These are phyloP conservation scores for Trialeurodes vaporariorum DNA, from an alignment of 1,140 invertebrate genomes.

Conservation along the genomic window DNA sequence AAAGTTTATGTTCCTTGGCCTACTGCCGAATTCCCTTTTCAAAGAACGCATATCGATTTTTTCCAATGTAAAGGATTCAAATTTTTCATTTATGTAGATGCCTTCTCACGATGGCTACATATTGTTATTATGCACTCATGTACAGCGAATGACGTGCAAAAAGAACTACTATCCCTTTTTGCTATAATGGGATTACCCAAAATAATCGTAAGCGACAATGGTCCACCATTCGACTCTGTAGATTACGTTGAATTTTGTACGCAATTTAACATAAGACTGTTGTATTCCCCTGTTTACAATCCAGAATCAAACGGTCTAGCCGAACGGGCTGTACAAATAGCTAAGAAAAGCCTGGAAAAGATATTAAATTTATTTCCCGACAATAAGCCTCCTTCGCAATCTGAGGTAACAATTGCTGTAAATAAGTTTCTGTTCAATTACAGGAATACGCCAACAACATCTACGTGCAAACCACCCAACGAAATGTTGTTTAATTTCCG, in stretches of 20 bases:
- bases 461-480: not conserved
- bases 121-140: constrained; percentile 1
- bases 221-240: not conserved
- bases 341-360: constrained; percentile 27
- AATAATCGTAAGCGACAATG: constrained; percentile 1
- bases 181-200: constrained; percentile 5
- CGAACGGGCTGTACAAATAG: constrained; percentile 30
- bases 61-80: constrained; percentile 20
- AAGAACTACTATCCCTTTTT: not conserved
- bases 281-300: constrained; percentile 5
- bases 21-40: not conserved
- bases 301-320: constrained; percentile 27
- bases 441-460: not conserved
- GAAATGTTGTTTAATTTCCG: not conserved
- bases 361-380: not conserved
- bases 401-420: not conserved
- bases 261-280: not conserved
- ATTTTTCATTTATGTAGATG: constrained; percentile 30
- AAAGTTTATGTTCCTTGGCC: not conserved
- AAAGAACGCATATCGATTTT: constrained; percentile 5
- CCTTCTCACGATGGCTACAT: constrained; percentile 33
- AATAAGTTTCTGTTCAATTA: not conserved
- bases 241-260: constrained; percentile 2
- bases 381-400: not conserved
- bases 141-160: not conserved